Conservation (phyloP, 1,140 invertebrate genomes). For the Nixonia krombeini region DNA sequence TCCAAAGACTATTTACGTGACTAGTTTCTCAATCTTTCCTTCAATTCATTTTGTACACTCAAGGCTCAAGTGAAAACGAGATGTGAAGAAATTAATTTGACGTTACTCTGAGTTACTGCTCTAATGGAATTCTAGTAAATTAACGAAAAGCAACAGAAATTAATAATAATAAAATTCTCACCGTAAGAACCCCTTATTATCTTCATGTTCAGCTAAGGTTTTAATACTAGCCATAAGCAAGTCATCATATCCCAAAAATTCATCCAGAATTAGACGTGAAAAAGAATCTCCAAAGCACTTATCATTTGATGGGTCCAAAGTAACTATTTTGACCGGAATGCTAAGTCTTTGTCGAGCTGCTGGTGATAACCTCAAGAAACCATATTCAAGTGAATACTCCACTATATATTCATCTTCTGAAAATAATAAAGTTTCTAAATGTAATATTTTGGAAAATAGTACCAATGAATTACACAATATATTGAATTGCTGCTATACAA, state of each 20-base stretch:
- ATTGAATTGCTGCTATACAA: too few relatives aligned
- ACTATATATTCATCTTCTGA: constrained; percentile 95
- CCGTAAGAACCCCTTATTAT: constrained; percentile 95
- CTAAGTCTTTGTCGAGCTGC: constrained; percentile 86
- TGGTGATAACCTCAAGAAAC: constrained; percentile 91
- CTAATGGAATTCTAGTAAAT: too few relatives aligned
- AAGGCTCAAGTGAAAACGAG: too few relatives aligned
- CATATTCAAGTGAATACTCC: constrained; percentile 98
- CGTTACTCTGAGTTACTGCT: too few relatives aligned
- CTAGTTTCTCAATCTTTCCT: too few relatives aligned
- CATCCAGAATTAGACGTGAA: constrained; percentile 90
- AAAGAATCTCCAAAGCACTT: constrained; percentile 95
- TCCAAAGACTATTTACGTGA: too few relatives aligned
- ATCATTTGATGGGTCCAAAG: constrained; percentile 89
- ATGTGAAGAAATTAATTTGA: too few relatives aligned
- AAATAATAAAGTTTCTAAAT: constrained; percentile 64
- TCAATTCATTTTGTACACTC: too few relatives aligned
- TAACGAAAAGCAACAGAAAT: too few relatives aligned
- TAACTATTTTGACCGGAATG: constrained; percentile 94
- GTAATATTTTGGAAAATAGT: constrained; percentile 3
- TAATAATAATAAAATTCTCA: constrained; percentile 57
- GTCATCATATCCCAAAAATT: constrained; percentile 97
- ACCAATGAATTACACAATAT: too few relatives aligned
- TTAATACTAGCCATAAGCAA: constrained; percentile 97
- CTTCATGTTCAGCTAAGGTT: constrained; percentile 93